These are phyloP conservation scores for Clanis bilineata DNA, from an alignment of 2,888 invertebrate genomes.

Conservation along the genomic window DNA sequence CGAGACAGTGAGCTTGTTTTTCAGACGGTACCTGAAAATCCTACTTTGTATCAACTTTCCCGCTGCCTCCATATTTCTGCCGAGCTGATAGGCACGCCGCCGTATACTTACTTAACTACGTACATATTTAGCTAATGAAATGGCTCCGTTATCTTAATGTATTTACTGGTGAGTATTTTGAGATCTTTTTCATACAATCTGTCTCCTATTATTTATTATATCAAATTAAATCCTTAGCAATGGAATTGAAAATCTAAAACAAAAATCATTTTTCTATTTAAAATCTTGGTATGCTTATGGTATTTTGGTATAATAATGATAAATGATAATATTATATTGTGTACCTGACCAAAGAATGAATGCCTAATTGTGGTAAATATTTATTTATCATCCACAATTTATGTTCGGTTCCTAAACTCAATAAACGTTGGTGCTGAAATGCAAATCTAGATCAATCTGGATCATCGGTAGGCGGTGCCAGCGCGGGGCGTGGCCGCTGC, in stretches of 20 bases:
- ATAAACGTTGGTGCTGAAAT: conserved; percentile 26
- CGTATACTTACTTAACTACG: conserved; percentile 59
- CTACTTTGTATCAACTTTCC: conserved; percentile 77
- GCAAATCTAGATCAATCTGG: conserved; percentile 72
- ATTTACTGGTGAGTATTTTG: conserved; percentile 4
- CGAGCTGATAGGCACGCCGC: conserved; percentile 55
- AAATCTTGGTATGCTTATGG: no score
- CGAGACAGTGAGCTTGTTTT: conserved; percentile 27
- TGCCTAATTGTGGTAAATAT: background rate
- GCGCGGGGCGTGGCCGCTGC: conserved; percentile 54
- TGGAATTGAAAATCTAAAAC: background rate
- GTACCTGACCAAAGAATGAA: background rate
- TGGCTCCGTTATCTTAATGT: conserved; percentile 33
- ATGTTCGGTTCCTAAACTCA: background rate
- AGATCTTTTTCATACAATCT: background rate
- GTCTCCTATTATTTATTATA: background rate
- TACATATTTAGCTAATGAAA: conserved; percentile 52
- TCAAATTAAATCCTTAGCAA: background rate
- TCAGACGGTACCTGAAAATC: conserved; percentile 71
- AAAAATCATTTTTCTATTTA: no score
- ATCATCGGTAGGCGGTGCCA: conserved; percentile 65
- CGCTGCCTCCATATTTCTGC: conserved; percentile 73
- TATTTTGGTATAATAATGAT: no score
- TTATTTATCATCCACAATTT: background rate
- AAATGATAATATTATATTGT: no score